Conservation (phyloP, 2,113 vertebrate genomes). For the Ammodytes marinus region DNA sequence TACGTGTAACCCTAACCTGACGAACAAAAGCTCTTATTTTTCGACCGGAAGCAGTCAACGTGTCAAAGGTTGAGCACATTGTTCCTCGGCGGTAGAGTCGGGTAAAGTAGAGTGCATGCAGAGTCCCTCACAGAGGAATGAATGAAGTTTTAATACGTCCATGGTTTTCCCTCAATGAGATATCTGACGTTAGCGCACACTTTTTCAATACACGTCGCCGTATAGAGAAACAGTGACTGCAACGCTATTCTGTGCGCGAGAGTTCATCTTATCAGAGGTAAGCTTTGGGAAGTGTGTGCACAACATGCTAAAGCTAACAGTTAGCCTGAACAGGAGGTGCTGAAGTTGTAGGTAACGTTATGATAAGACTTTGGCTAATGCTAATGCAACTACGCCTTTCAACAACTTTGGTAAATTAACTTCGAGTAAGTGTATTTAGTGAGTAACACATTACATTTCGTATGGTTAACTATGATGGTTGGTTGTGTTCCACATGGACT, state of each 20-base stretch:
- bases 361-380: neutral
- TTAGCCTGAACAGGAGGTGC: slow-evolving; percentile 8
- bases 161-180: neutral
- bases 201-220: neutral
- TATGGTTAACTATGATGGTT: too few species aligned
- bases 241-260: neutral
- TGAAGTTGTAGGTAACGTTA: slow-evolving; percentile 1
- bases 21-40: neutral
- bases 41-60: slow-evolving; percentile 69
- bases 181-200: accelerated
- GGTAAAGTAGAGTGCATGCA: neutral
- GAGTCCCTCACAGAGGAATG: slow-evolving; percentile 30
- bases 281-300: neutral
- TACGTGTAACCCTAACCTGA: too few species aligned
- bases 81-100: slow-evolving; percentile 47
- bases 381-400: accelerated
- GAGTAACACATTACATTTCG: neutral
- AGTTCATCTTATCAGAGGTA: slow-evolving; percentile 46
- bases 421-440: neutral
- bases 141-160: slow-evolving; percentile 46
- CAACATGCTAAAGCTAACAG: slow-evolving; percentile 62
- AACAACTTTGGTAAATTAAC: neutral
- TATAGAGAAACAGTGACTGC: neutral
- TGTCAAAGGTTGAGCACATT: slow-evolving; percentile 75
- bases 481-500: neutral